These are phyloP conservation scores for Plectropomus leopardus DNA, from an alignment of 2,113 vertebrate genomes.

Conservation along the genomic window DNA sequence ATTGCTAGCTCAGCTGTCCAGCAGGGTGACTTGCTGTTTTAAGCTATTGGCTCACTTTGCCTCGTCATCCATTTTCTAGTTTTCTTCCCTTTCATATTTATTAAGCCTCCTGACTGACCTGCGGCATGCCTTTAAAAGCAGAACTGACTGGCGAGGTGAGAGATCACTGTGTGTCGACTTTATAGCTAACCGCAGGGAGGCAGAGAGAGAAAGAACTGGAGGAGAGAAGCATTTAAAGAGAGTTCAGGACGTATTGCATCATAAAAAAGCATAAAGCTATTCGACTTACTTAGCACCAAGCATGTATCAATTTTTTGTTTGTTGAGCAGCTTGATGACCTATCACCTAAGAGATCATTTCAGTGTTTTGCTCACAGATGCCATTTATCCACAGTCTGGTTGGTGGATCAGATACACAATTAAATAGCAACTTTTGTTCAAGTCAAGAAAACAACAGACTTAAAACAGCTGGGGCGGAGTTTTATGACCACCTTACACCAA, in stretches of 20 bases:
- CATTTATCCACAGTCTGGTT: neutral
- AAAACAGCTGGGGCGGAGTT: no score
- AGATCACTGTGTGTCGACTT: neutral
- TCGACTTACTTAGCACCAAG: neutral
- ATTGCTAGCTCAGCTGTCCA: slow-evolving; percentile 76
- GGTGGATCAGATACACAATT: no score
- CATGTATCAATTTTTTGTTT: neutral
- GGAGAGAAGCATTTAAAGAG: neutral
- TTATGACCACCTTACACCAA: no score
- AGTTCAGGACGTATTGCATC: neutral
- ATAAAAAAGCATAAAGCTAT: neutral
- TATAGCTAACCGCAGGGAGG: neutral
- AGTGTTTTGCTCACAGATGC: neutral
- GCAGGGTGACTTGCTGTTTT: slow-evolving; percentile 67
- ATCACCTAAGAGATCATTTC: neutral
- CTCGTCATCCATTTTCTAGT: slow-evolving; percentile 76
- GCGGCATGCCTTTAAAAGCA: slow-evolving; percentile 40
- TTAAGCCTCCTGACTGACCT: slow-evolving; percentile 60
- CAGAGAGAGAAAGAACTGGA: neutral
- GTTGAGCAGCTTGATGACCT: neutral
- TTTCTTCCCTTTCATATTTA: slow-evolving; percentile 73
- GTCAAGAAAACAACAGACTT: no score
- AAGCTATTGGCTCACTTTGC: slow-evolving; percentile 62
- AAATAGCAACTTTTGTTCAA: no score
- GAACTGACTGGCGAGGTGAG: slow-evolving; percentile 27